Conservation (phyloP, 1,140 invertebrate genomes). For the Temnothorax curvispinosus region DNA sequence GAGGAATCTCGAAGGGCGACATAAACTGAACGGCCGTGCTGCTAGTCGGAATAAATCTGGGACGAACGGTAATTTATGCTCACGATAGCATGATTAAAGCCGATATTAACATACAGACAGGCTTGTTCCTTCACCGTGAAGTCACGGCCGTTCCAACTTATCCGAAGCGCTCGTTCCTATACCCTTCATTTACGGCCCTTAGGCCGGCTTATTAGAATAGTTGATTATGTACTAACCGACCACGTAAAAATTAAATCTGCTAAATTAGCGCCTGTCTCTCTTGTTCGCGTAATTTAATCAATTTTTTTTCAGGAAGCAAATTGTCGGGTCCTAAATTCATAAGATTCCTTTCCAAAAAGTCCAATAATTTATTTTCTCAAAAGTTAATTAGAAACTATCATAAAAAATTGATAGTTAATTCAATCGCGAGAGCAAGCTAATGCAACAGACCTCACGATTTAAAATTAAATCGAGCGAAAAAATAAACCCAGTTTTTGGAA, state of each 20-base stretch:
- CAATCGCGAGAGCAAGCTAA: not conserved
- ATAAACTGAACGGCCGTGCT: slow-evolving; percentile 37
- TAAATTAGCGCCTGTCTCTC: not conserved
- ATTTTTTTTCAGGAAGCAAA: not conserved
- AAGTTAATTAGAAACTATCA: not conserved
- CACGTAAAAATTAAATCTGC: slow-evolving; percentile 21
- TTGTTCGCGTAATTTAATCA: slow-evolving; percentile 14
- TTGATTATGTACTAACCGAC: slow-evolving; percentile 23
- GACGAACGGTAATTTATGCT: slow-evolving; percentile 49
- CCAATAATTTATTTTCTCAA: not conserved
- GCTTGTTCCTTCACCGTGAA: slow-evolving; percentile 21
- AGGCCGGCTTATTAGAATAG: slow-evolving; percentile 30
- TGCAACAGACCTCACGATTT: not conserved
- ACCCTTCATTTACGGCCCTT: slow-evolving; percentile 15
- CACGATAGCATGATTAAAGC: slow-evolving; percentile 51
- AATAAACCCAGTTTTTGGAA: not conserved
- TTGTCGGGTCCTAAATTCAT: not conserved
- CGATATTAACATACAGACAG: slow-evolving; percentile 56
- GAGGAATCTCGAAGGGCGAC: slow-evolving; percentile 48
- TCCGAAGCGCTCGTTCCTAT: not conserved
- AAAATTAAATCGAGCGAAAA: slow-evolving; percentile 8
- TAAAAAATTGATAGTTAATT: not conserved
- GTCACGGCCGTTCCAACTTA: slow-evolving; percentile 2
- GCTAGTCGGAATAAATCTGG: slow-evolving; percentile 47
- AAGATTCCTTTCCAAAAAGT: not conserved